phyloP scores from a whole-genome alignment of 92 coral and sea anemone species.

The Parazoanthus swiftii region DNA sequence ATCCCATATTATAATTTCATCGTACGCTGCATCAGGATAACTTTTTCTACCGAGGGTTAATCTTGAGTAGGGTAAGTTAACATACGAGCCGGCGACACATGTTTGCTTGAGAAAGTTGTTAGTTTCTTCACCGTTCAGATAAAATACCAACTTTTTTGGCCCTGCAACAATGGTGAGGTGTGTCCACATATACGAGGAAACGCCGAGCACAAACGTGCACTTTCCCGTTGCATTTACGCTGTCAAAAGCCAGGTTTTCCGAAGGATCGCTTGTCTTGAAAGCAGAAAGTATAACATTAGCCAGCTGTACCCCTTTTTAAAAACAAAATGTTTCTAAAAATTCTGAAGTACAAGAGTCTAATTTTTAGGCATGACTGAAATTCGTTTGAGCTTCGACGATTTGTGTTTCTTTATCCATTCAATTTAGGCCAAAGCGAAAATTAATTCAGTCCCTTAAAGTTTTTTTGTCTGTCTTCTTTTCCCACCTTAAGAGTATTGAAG shows the following conservation, averaged over 20 bases:
- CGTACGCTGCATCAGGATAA: conserved; percentile 19
- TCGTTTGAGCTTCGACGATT: too few species aligned
- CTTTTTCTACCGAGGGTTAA: conserved; percentile 6
- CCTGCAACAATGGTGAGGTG: neutral
- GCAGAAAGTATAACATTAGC: neutral
- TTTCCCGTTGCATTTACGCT: neutral
- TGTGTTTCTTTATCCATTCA: too few species aligned
- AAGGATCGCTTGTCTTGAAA: neutral
- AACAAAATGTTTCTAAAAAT: too few species aligned
- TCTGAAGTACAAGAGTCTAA: too few species aligned
- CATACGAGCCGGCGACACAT: neutral
- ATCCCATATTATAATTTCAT: conserved; percentile 28
- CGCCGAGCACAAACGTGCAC: conserved; percentile 14
- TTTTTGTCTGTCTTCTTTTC: too few species aligned
- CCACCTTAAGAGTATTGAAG: too few species aligned
- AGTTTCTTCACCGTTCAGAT: neutral
- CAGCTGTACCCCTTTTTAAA: neutral
- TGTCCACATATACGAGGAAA: neutral
- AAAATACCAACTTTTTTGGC: neutral
- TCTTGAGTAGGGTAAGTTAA: neutral
- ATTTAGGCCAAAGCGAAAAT: too few species aligned
- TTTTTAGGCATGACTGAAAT: too few species aligned
- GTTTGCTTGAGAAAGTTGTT: neutral
- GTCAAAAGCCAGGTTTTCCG: conserved; percentile 11
- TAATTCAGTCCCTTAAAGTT: too few species aligned